Base-by-base conservation (phyloP, 2,888 invertebrate genomes). In the Oscheius onirici region DNA sequence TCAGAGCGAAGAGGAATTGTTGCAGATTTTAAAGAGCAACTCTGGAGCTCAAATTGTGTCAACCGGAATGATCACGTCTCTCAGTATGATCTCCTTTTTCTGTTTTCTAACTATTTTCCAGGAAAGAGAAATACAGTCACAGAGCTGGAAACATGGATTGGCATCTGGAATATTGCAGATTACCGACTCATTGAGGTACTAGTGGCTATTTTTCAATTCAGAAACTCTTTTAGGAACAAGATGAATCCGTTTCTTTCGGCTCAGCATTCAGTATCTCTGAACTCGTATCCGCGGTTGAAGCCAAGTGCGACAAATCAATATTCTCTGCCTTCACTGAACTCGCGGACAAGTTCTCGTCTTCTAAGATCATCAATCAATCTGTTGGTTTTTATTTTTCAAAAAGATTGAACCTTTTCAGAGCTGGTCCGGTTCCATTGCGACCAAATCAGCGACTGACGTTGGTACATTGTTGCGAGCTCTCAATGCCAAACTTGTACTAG, bases 51-150 rank as follows among this genome's bases (percentile, higher is more conserved):
- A 49, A 24, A 24, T 75, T 0, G 55, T 81, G 22, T 75, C 79
- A 17, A 75, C 77, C 0, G 81, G 79, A 67, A 67, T 81, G 26
- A 72, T 81, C 20, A 73, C 79, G 0, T 43, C 76, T 46, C 49
- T 76, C 3, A 34, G 80, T 78, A 22, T 51, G 13, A 41, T 55
- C 15, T 43, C 1, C 43, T 24, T 15, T n/a, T 17, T n/a, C 2
- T 13, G 13, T 17, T 6, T 46, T 28, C 20, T 26, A 49, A 15
- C 17, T 6, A 40, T 20, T 26, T 28, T 55, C 41, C 26, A 46
- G 63, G 26, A 28, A 63, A 49, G 34, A 46, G 63, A 46, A 46
- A 63, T n/a, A 49, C 24, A 2, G 46, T 63, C 8, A 28, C 22
- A 26, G 46, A 17, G n/a, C 15, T 17, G 5, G 49, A 63, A n/a